Evolutionary conservation across 2,888 invertebrate genomes (phyloP), one percentile per base, ranked within the genome.

Genomic region (Acleris cristana): DNA sequence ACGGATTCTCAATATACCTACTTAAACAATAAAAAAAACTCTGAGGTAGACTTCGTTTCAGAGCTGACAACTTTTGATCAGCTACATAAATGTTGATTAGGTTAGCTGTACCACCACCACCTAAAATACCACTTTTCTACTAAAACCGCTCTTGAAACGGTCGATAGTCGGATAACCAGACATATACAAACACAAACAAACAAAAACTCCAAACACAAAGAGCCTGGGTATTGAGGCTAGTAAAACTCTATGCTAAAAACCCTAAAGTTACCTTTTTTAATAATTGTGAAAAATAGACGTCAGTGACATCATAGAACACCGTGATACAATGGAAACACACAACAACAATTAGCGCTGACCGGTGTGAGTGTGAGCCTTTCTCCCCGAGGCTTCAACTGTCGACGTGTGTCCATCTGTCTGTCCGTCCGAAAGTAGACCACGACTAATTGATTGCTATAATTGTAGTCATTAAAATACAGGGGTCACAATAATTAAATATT

Each of bases 361-460:
- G 45, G 56, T 61, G 55, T 26, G 34, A 34, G 34, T 34, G 34
- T 23, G 61, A 34, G 59, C 66, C 66, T 66, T 66, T 66, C 66
- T 62, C 66, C 44, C 21, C 6, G 14, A 21, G 18, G 45, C 58
- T 45, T 57, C 57, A 21, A 34, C 48, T 40, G 40, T 40, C 64
- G 44, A 18, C 23, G 30, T 49, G 34, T 21, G 56, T 66, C 61
- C 10, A 57, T 66, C 61, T 21, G 52, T 52, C 52, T 26, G 26
- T 34, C 21, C 44, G 51, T 60, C 58, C n/a, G n/a, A 49, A 55
- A 65, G 49, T 65, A 19, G 65, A 56, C 51, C 65, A 40, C 65
- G 60, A 56, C 45, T 62, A 66, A 61, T 62, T 61, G 56, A 65
- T 61, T 66, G 61, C 51, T 52, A 51, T 57, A 52, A 66, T 61